Evolutionary conservation across 2,113 vertebrate species (phyloP), one percentile per base, ranked within the genome.

Genomic region (Sturnus vulgaris): DNA sequence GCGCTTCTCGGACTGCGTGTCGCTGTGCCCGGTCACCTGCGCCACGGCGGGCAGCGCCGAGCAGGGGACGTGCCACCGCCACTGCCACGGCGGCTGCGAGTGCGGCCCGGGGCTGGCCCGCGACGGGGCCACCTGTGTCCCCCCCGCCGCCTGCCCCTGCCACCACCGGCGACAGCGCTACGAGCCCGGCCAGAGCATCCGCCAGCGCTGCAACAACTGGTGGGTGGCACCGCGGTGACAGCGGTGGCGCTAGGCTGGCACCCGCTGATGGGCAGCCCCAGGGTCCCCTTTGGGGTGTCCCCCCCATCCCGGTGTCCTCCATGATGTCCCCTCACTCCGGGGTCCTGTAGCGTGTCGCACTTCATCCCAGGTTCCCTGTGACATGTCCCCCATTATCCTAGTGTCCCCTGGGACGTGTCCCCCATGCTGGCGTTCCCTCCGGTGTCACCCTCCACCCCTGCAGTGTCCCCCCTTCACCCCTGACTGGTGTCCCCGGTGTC

Each of bases 31-130:
- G 0, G 96, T 98, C 59, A 98, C 95, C 97, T 99, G 99, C 30
- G 82, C 64, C 0, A 97, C 98, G 0, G 98, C 97, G 31, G 97
- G 93, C 3, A 69, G 91, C 3, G 88, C 86, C 0, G 92, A 91
- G 12, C 91, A 85, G 4, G 97, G 81, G 1, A 93, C 97, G 65
- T 99, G 99, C 91, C 97, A 96, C 37, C 97, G 98, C 4, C 98
- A 98, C 95, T 99, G 99, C 33, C 98, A 98, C 50, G 97, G 99
- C 3, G 99, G 99, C 79, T 99, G 99, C 5, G 98, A 99, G 94
- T 99, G 99, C 50, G 95, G 94, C 0, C 97, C 94, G 0, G 98
- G 98, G 24, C 98, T 98, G 42, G 98, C 98, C 95, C 92, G 96
- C 64, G 98, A 99, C 7, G 88, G 94, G 15, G 93, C 95, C 4